Evolutionary conservation across 2,888 invertebrate species (phyloP), one percentile per base, ranked within the genome.

Genomic region (Dione juno): DNA sequence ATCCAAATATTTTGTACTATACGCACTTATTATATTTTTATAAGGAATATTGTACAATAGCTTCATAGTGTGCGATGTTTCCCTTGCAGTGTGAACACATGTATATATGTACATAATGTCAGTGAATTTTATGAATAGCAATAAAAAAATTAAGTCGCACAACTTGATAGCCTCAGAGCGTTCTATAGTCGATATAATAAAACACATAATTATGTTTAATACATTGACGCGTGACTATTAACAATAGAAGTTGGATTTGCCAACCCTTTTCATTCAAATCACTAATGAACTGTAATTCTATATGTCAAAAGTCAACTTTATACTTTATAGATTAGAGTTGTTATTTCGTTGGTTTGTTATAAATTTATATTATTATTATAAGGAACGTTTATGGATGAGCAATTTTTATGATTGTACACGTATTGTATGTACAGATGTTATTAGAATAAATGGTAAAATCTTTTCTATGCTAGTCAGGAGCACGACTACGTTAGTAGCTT

Each of bases 191-290:
- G 86, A 89, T 68, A 88, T 87, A 87, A 90, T 89, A 89, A 86
- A 84, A 82, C 79, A 77, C 83, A 85, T 86, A 88, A 87, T 87
- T 85, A 89, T 85, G 79, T 87, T 84, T 88, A 88, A 86, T 88
- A 86, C 84, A 83, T 87, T 82, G 87, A 87, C 89, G 90, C 92
- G 92, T 93, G 92, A 92, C 92, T 87, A 80, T 87, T 83, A 85
- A 92, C 92, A 92, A 92, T 91, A 89, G 86, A 83, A 85, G 77
- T 86, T 84, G 90, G 92, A 92, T 93, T 92, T 92, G 92, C 92
- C 87, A 92, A 93, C 92, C 92, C 92, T 92, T n/a, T 93, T 92
- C 85, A 89, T 86, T 85, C 84, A 80, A 84, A 80, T 81, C 81
- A 83, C 87, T 91, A 90, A 90, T 90, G 90, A 91, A 90, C 88